These are phyloP conservation scores for Athene cunicularia DNA, from an alignment of 2,113 vertebrate genomes.

Conservation along the genomic window DNA sequence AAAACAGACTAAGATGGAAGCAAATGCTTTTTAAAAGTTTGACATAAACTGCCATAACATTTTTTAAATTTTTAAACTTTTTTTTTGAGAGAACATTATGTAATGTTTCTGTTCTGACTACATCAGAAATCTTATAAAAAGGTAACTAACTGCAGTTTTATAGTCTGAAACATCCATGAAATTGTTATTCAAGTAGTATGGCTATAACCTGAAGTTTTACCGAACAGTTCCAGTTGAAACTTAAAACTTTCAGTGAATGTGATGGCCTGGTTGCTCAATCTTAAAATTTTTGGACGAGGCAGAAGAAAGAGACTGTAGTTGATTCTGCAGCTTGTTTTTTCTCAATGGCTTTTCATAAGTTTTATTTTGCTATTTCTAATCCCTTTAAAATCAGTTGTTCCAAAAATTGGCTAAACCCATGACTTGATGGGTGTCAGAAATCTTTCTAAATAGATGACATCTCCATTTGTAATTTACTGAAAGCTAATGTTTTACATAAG, in stretches of 20 bases:
- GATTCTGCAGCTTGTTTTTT: background rate
- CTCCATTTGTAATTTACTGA: background rate
- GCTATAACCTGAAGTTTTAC: background rate
- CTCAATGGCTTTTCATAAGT: background rate
- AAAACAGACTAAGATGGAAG: background rate
- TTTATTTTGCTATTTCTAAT: background rate
- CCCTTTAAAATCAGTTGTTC: background rate
- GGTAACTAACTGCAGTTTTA: background rate
- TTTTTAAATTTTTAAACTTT: background rate
- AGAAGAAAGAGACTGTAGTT: background rate
- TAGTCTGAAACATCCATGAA: background rate
- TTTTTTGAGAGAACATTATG: background rate
- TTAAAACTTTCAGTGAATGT: background rate
- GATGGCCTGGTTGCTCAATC: background rate
- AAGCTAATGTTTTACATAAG: background rate
- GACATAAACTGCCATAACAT: background rate
- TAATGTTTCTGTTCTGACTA: background rate
- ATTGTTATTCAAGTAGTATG: background rate
- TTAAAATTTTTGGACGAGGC: background rate
- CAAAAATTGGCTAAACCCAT: background rate
- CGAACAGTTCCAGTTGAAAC: background rate
- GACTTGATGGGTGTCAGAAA: background rate
- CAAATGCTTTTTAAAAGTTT: background rate
- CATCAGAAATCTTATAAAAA: background rate
- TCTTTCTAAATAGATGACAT: background rate